These are phyloP conservation scores for Drosophila bunnanda DNA, from an alignment of 2,888 invertebrate species.

Conservation along the genomic window DNA sequence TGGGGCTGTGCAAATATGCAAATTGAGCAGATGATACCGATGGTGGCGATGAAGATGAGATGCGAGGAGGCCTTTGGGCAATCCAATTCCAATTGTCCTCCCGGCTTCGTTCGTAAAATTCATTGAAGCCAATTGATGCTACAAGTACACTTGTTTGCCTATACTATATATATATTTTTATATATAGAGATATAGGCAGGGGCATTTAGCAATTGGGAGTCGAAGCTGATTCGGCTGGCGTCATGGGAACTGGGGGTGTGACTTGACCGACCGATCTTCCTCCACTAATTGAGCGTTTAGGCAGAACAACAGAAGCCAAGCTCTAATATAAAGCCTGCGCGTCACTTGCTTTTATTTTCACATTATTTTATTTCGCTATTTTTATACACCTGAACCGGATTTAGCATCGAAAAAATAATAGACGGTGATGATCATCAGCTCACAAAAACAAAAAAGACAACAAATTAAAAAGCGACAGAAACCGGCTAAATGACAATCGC, in stretches of 20 bases:
- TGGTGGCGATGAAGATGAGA: slow-evolving; percentile 11
- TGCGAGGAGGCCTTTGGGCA: slow-evolving; percentile 32
- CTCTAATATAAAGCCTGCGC: slow-evolving; percentile 21
- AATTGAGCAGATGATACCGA: slow-evolving; percentile 25
- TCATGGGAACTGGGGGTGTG: slow-evolving; percentile 27
- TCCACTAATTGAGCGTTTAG: slow-evolving; percentile 46
- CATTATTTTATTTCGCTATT: slow-evolving; percentile 26
- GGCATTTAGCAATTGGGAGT: slow-evolving; percentile 29
- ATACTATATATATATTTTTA: slow-evolving; percentile 3
- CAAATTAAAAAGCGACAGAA: slow-evolving; percentile 33
- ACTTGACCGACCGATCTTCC: slow-evolving; percentile 26
- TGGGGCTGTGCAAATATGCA: slow-evolving; percentile 18
- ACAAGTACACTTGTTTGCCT: slow-evolving; percentile 47
- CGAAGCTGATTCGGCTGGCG: slow-evolving; percentile 38
- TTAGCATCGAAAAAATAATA: slow-evolving; percentile 31
- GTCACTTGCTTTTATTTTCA: slow-evolving; percentile 22
- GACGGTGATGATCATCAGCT: slow-evolving; percentile 46
- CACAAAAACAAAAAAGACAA: slow-evolving; percentile 6
- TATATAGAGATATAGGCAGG: slow-evolving; percentile 5
- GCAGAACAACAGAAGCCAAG: slow-evolving; percentile 22
- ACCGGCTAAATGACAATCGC: slow-evolving; percentile 72
- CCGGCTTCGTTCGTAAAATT: slow-evolving; percentile 55
- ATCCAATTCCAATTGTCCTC: slow-evolving; percentile 41
- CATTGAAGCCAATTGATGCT: slow-evolving; percentile 71
- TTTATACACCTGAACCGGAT: slow-evolving; percentile 58